Base-by-base conservation (phyloP, 2,113 vertebrate genomes). In the Gobius niger region DNA sequence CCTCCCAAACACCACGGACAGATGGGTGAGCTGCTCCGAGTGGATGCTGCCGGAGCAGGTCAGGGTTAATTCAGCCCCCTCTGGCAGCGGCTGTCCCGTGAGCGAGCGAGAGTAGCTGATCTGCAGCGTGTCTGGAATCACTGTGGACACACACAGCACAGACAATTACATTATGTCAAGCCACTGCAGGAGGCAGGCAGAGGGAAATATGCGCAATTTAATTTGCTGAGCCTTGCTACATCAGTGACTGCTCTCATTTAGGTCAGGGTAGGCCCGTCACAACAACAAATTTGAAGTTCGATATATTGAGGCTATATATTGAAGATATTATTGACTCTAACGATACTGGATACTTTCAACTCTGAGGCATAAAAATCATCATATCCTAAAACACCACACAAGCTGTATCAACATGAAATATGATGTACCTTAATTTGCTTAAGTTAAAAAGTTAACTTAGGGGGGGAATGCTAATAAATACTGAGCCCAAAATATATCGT, bases 21-120 rank as follows among this genome's bases (percentile, higher is more conserved):
- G 77, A 75, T 96, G 95, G 3, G 95, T 95, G 89, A 96, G 95
- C 77, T 94, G 87, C 68, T 85, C 70, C 0, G 94, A 95, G 44
- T 86, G 89, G 4, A 93, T 90, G 16, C 79, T 73, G 0, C 92
- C 93, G 0, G 91, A 82, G 67, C 95, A 96, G 0, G 83, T 91
- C 77, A 97, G 89, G 0, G 85, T 90, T 47, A 97, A 83, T 41
- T 93, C 93, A 8, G 93, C 90, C 0, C 95, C 94, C 77, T 97
- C 95, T 0, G 85, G 80, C 44, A 95, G 73, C 0, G 85, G 85
- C 73, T 94, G 92, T 44, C 87, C 64, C 4, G 78, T 89, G 65
- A 93, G 88, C 0, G 85, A 81, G 64, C 86, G 91, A 40, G 84
- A 61, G 44, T 86, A 77, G 83, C 87, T 70, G 88, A 97, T 93